Percentiles rank a stretch among this genome's conserved stretches.
These are phyloP conservation scores for Myiopsitta monachus DNA, from an alignment of 2,113 vertebrate species.

Conservation along the genomic window DNA sequence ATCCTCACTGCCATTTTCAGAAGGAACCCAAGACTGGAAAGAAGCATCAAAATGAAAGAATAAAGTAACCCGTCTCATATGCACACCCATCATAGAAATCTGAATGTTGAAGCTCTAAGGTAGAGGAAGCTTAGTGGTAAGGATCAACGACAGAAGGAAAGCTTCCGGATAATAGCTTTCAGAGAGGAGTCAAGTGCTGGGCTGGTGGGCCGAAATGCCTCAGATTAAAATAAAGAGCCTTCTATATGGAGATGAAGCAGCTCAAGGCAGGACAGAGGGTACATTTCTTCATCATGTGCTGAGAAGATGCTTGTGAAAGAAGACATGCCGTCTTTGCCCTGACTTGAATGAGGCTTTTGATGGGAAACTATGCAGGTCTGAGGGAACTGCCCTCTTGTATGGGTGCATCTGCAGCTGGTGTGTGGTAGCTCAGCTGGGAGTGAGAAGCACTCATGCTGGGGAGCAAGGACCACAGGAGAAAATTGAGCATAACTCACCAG, in stretches of 20 bases:
- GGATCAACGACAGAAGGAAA: background rate
- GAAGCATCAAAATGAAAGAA: background rate
- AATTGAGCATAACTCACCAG: background rate
- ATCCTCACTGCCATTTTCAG: background rate
- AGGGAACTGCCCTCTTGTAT: background rate
- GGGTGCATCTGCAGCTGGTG: background rate
- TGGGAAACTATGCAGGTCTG: background rate
- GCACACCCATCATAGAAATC: background rate
- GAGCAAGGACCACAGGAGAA: background rate
- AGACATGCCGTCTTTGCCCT: background rate
- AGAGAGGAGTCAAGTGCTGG: background rate
- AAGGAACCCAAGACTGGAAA: background rate
- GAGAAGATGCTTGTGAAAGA: background rate
- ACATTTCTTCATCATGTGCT: background rate
- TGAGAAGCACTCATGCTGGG: background rate
- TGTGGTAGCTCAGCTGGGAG: background rate
- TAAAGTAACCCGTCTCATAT: background rate
- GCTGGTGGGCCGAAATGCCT: background rate
- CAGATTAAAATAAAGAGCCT: background rate
- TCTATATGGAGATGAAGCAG: background rate
- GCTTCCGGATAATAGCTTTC: background rate
- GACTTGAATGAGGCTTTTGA: background rate
- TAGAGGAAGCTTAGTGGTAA: background rate
- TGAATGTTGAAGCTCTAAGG: background rate
- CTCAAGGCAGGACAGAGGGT: background rate